Percentiles rank a stretch among this genome's conserved stretches.
These are phyloP conservation scores for Prostheceraeus crozeri DNA, from an alignment of 2,888 invertebrate species.

Conservation along the genomic window DNA sequence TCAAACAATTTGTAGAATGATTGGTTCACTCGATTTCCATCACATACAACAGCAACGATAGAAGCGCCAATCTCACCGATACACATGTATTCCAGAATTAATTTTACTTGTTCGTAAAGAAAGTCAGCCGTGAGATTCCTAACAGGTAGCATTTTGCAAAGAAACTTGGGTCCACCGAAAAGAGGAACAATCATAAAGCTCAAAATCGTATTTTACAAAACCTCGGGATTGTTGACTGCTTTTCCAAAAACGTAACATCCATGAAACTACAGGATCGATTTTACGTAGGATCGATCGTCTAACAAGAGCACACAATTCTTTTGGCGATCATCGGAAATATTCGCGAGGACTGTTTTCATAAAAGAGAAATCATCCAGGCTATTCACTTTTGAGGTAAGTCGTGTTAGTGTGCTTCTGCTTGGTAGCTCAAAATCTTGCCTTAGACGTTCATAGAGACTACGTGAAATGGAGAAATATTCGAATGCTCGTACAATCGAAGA, in stretches of 20 bases:
- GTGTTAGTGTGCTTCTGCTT: too few species aligned
- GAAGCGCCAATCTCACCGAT: constrained; percentile 13
- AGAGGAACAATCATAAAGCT: constrained; percentile 17
- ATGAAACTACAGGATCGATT: too few species aligned
- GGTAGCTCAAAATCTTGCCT: constrained; percentile 14
- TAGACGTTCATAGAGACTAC: neutral
- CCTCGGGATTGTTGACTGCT: constrained; percentile 22
- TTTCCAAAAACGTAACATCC: constrained; percentile 27
- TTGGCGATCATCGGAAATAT: too few species aligned
- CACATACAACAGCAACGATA: too few species aligned
- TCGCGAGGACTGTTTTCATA: too few species aligned
- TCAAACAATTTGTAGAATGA: constrained; percentile 20
- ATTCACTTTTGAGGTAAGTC: neutral
- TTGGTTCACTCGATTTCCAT: constrained; percentile 26
- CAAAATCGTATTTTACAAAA: constrained; percentile 7
- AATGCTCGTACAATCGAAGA: constrained; percentile 12
- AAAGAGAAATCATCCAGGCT: neutral
- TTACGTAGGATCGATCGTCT: too few species aligned
- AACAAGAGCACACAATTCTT: too few species aligned
- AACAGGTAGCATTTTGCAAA: constrained; percentile 24
- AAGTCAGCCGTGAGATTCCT: constrained; percentile 19
- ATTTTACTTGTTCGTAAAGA: too few species aligned
- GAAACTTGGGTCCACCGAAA: constrained; percentile 25
- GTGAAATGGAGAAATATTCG: constrained; percentile 14
- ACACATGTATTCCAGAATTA: constrained; percentile 7